Evolutionary conservation across 2,797 vertebrate genomes (phyloP).

Genomic region (Lagodon rhomboides): DNA sequence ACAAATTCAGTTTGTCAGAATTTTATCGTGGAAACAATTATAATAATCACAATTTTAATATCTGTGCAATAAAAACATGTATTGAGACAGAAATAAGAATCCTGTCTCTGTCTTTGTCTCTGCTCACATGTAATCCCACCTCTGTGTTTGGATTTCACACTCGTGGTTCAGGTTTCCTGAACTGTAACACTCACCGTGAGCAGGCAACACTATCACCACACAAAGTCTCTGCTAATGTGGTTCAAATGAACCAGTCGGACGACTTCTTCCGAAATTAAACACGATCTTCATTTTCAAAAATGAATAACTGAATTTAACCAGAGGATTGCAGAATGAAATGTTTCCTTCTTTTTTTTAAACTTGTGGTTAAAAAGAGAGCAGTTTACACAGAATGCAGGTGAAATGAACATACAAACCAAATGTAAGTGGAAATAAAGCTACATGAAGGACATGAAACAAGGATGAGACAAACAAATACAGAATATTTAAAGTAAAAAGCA

Average conservation of each 20-base stretch:
- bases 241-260: background rate
- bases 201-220: background rate
- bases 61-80: no score
- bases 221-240: background rate
- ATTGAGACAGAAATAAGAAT: no score
- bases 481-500: no score
- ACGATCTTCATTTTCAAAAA: background rate
- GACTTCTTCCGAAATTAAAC: background rate
- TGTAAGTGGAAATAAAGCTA: no score
- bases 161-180: background rate
- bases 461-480: no score
- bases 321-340: background rate
- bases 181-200: background rate
- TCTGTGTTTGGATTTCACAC: conserved; percentile 23
- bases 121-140: conserved; percentile 20
- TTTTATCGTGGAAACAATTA: background rate
- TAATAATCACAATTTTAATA: no score
- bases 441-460: no score
- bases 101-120: background rate
- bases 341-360: background rate
- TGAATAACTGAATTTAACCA: background rate
- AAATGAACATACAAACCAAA: no score
- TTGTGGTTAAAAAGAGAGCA: background rate
- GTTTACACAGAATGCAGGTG: no score
- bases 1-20: background rate